A percentile compares a stretch with the other conserved stretches of the same genome.
Evolutionary conservation across 1,140 invertebrate species (phyloP).

Genomic region (Zaprionus ghesquierei): DNA sequence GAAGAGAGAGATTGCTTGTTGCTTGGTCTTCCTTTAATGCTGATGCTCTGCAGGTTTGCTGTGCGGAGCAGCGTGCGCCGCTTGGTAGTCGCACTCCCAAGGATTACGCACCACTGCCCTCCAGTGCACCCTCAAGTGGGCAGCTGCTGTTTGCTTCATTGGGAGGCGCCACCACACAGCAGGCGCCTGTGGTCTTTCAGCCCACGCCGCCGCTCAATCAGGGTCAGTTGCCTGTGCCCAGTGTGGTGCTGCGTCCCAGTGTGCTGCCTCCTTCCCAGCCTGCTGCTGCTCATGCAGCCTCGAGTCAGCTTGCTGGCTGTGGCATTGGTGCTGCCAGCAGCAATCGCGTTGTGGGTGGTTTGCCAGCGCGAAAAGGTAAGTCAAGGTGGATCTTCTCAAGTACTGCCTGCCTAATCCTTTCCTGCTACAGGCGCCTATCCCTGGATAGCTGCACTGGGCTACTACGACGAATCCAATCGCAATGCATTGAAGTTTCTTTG

Average conservation of each 20-base stretch:
- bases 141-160: constrained; percentile 52
- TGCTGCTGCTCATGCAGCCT: neutral
- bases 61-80: constrained; percentile 25
- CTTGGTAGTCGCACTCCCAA: constrained; percentile 46
- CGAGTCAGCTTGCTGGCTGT: constrained; percentile 17
- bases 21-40: neutral
- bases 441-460: constrained; percentile 89
- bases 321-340: constrained; percentile 70
- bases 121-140: neutral
- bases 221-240: neutral
- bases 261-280: neutral
- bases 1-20: neutral
- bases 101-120: constrained; percentile 28
- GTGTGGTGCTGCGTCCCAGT: neutral
- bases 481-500: constrained; percentile 87
- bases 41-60: constrained; percentile 43
- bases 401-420: neutral
- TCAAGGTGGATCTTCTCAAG: neutral
- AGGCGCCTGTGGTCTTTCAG: constrained; percentile 43
- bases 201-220: constrained; percentile 58
- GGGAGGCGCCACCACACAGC: constrained; percentile 17
- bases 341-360: constrained; percentile 82
- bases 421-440: constrained; percentile 85
- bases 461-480: constrained; percentile 82
- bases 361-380: constrained; percentile 68